These are phyloP conservation scores for Drosophila pandora DNA, from an alignment of 1,140 invertebrate genomes.

Conservation along the genomic window DNA sequence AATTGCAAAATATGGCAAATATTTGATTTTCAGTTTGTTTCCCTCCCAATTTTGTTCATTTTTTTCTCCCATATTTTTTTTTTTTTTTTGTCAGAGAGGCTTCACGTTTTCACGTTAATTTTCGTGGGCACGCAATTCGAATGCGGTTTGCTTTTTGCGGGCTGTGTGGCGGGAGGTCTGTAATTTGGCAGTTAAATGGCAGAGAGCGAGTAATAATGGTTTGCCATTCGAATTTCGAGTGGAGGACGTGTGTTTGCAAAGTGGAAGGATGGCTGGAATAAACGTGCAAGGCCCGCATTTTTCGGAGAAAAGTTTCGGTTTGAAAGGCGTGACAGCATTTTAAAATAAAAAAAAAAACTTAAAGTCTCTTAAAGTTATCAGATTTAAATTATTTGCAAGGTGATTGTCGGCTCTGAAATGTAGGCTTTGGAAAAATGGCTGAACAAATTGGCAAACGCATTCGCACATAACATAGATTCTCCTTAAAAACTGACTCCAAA, in stretches of 20 bases:
- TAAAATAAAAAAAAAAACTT: conserved; percentile 1
- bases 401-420: background rate
- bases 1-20: conserved; percentile 63
- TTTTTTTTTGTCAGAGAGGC: conserved; percentile 12
- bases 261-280: conserved; percentile 6
- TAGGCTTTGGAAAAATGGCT: background rate
- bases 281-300: background rate
- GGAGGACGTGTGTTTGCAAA: conserved; percentile 22
- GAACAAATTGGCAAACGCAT: conserved; percentile 23
- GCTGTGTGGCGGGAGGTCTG: conserved; percentile 28
- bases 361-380: background rate
- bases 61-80: conserved; percentile 5
- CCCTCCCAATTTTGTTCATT: conserved; percentile 12
- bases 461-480: conserved; percentile 28
- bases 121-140: conserved; percentile 63
- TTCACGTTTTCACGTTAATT: conserved; percentile 66
- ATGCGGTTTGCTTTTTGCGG: conserved; percentile 41
- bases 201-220: conserved; percentile 51
- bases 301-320: background rate
- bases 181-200: conserved; percentile 67
- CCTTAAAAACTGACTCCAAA: conserved; percentile 32
- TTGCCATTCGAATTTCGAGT: conserved; percentile 37
- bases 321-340: conserved; percentile 7
- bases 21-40: conserved; percentile 60
- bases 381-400: background rate